phyloP scores from a whole-genome alignment of 2,888 invertebrate genomes.

The Parnassius apollo region DNA sequence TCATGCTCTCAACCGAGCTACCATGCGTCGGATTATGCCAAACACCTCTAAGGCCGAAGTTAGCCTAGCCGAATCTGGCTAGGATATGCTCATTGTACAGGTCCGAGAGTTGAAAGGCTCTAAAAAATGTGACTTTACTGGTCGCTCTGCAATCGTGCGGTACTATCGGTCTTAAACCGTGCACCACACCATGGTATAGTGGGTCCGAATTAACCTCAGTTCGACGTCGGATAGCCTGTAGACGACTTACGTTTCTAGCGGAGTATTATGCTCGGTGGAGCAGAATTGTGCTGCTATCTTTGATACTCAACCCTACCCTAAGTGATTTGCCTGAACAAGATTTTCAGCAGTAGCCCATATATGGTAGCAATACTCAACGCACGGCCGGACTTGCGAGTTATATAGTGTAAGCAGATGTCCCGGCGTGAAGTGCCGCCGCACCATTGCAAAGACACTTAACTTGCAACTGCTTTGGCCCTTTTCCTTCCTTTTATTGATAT shows the following conservation, averaged over 20 bases:
- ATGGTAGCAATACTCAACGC: too few species aligned
- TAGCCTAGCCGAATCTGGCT: conserved; percentile 78
- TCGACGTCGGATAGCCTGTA: conserved; percentile 81
- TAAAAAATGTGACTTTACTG: conserved; percentile 65
- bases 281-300: conserved; percentile 82
- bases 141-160: conserved; percentile 40
- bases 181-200: conserved; percentile 40
- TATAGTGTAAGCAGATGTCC: too few species aligned
- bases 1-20: conserved; percentile 81
- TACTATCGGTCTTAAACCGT: too few species aligned
- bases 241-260: conserved; percentile 82
- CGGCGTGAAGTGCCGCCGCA: too few species aligned
- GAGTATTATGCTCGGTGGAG: conserved; percentile 83
- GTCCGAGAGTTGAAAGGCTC: conserved; percentile 67
- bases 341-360: too few species aligned
- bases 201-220: conserved; percentile 45
- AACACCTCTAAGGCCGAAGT: conserved; percentile 83
- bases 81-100: conserved; percentile 53
- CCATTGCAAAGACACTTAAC: too few species aligned
- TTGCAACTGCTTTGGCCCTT: too few species aligned
- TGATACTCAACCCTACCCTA: conserved; percentile 82
- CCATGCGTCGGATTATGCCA: conserved; percentile 77
- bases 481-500: too few species aligned
- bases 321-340: conserved; percentile 16
- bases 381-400: too few species aligned